Evolutionary conservation across 2,797 vertebrate species (phyloP).

Genomic region (Protonibea diacanthus): DNA sequence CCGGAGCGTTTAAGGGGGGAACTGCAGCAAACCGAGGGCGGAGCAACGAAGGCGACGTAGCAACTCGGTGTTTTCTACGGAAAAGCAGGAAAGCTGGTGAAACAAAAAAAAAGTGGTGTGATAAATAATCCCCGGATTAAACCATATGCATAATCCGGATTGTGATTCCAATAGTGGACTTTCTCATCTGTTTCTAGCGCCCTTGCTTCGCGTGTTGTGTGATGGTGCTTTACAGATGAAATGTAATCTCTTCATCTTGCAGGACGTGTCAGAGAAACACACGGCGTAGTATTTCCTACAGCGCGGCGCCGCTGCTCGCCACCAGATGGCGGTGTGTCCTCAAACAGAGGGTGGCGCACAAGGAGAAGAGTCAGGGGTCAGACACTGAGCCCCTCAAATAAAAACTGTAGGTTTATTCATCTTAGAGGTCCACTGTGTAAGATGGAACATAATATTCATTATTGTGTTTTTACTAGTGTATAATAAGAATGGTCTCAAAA

Average conservation of each 20-base stretch:
- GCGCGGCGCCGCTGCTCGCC: not conserved
- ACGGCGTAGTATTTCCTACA: slow-evolving; percentile 4
- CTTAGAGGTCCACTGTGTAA: not conserved
- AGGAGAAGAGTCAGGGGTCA: too few relatives aligned
- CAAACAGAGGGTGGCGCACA: not conserved
- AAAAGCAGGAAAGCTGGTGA: slow-evolving; percentile 39
- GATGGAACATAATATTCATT: too few relatives aligned
- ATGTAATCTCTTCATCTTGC: slow-evolving; percentile 60
- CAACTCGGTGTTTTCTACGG: slow-evolving; percentile 35
- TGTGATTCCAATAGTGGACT: not conserved
- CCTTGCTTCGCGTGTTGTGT: not conserved
- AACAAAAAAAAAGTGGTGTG: slow-evolving; percentile 3
- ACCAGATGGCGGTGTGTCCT: slow-evolving; percentile 46
- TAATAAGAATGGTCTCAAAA: too few relatives aligned
- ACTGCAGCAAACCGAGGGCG: slow-evolving; percentile 72
- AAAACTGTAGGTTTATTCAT: not conserved
- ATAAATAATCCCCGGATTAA: not conserved
- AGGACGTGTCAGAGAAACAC: slow-evolving; percentile 44
- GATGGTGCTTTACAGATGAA: not conserved
- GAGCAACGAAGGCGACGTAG: slow-evolving; percentile 54
- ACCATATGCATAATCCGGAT: not conserved
- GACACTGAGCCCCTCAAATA: not conserved
- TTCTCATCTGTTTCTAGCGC: too few relatives aligned
- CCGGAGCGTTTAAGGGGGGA: slow-evolving; percentile 15
- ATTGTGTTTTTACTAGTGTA: too few relatives aligned